Evolutionary conservation across 2,888 invertebrate genomes (phyloP), one percentile per base, ranked within the genome.

Genomic region (Pelosia muscerda): DNA sequence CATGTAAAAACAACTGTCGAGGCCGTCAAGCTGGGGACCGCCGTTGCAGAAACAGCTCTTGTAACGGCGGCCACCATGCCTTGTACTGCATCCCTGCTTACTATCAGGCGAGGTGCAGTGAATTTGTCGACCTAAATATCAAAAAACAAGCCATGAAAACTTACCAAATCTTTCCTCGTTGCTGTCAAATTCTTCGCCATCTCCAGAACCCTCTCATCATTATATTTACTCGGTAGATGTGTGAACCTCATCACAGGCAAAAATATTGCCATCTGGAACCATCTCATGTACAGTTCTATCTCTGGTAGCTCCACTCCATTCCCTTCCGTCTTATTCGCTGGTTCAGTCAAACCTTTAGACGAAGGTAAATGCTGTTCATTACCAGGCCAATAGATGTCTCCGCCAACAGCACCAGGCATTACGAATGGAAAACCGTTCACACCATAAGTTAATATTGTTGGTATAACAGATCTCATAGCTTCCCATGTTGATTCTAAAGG

Each of bases 371-470:
- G 96, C 70, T 96, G 96, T 23, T 96, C 94, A 60, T 93, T 93
- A 2, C 95, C 95, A 3, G 96, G 96, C 73, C 96, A 94, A 62
- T 96, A 96, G 56, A 97, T 97, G 81, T 98, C 98, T 0, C 98
- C 99, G 0, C 99, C 99, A 0, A 99, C 98, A 6, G 98, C 97
- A 0, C 99, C 99, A 0, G 99, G 98, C 95, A 99, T 96, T 57
- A 99, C 96, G 82, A 99, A 99, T 0, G 98, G 98, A 90, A 97
- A 99, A 0, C 99, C 99, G 63, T 98, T 96, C 26, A 99, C 96
- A 0, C 99, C 98, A 78, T 99, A 97, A 0, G 97, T 97, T 26
- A 98, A 90, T 68, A 98, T 97, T 0, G 98, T 97, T 0, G 99
- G 98, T 79, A 99, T 97, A 0, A 99, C 96, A 11, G 96, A 96